These are phyloP conservation scores for Mionectes macconnelli DNA, from an alignment of 2,113 vertebrate species.

Conservation along the genomic window DNA sequence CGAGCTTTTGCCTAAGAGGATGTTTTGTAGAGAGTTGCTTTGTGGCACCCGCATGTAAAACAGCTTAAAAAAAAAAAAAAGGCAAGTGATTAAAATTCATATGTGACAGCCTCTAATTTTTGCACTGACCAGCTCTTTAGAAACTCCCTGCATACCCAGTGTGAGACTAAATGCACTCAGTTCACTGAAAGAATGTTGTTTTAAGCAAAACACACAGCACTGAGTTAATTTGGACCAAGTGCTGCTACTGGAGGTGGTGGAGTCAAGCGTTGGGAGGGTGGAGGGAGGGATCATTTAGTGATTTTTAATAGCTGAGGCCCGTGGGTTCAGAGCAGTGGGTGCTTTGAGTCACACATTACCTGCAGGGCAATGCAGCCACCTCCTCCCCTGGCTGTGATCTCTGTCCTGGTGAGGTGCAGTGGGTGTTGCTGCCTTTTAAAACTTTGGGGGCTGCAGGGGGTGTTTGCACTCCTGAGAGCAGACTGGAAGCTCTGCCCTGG, in stretches of 20 bases:
- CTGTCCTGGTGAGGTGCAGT: rapidly evolving
- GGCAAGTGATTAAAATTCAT: neutral
- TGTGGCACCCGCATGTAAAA: neutral
- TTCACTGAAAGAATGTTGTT: neutral
- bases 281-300: neutral
- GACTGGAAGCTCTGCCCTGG: neutral
- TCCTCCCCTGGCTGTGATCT: neutral
- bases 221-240: neutral
- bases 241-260: rapidly evolving
- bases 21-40: neutral
- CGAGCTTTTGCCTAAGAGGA: neutral
- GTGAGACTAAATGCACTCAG: rapidly evolving
- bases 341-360: neutral
- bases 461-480: neutral
- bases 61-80: neutral
- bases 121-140: neutral
- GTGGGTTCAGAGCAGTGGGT: rapidly evolving
- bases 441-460: neutral
- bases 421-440: neutral
- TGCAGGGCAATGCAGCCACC: neutral
- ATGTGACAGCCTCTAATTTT: neutral
- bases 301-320: too few relatives aligned
- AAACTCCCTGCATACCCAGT: neutral
- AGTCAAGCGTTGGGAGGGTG: neutral
- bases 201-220: neutral